phyloP scores from a whole-genome alignment of 37 sponge, comb jelly and placozoan genomes.

The Corticium candelabrum region DNA sequence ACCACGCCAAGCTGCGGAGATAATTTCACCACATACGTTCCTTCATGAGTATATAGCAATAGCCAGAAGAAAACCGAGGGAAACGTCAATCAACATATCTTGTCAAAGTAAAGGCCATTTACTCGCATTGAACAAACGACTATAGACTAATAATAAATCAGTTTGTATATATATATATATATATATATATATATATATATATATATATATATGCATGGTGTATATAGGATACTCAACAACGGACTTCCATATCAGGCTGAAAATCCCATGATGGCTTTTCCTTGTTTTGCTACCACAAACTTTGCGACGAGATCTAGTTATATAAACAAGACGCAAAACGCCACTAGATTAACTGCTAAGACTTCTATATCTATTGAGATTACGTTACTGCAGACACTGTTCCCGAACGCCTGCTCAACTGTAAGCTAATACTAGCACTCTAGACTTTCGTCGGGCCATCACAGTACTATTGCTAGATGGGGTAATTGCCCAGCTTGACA shows the following conservation, averaged over 20 bases:
- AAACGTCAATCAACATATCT: neutral
- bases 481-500: too few species aligned
- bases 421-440: neutral
- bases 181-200: too few species aligned
- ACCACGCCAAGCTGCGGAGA: neutral
- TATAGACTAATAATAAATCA: too few species aligned
- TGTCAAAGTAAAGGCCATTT: too few species aligned
- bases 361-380: neutral
- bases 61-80: neutral
- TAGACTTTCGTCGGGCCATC: neutral
- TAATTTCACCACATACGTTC: neutral
- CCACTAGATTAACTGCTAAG: too few species aligned
- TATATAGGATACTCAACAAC: neutral
- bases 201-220: neutral
- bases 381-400: slow-evolving; percentile 7
- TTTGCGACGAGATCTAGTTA: neutral
- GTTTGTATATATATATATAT: too few species aligned
- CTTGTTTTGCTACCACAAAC: slow-evolving; percentile 1
- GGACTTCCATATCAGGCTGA: slow-evolving; percentile 6
- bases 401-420: slow-evolving; percentile 2
- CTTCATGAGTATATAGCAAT: neutral
- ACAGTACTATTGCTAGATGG: too few species aligned
- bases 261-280: neutral
- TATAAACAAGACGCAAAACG: too few species aligned
- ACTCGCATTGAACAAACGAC: too few species aligned